Evolutionary conservation across 2,113 vertebrate species (phyloP).

Genomic region (Cyprinus carpio): DNA sequence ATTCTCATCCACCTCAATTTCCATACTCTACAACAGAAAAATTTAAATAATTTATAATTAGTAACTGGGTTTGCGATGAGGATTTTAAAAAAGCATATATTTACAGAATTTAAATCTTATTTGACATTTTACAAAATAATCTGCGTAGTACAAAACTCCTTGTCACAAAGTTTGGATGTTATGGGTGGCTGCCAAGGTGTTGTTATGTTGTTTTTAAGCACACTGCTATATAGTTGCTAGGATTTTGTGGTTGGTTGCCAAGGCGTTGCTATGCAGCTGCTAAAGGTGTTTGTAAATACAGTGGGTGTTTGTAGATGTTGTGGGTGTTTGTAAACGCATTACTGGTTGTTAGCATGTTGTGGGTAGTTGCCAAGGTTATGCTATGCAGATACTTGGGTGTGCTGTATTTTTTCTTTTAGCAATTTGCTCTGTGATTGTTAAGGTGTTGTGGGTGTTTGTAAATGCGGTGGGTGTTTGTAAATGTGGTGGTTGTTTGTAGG

Average conservation of each 20-base stretch:
- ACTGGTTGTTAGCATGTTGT: not conserved
- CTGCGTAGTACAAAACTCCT: not conserved
- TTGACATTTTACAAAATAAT: not conserved
- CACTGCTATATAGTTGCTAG: not conserved
- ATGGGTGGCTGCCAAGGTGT: not conserved
- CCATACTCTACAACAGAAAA: slow-evolving; percentile 77
- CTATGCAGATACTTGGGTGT: too few relatives aligned
- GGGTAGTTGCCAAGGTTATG: not conserved
- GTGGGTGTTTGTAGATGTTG: not conserved
- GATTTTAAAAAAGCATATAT: not conserved
- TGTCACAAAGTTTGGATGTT: not conserved
- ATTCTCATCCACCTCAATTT: slow-evolving; percentile 96
- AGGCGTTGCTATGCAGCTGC: not conserved
- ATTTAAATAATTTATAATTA: not conserved
- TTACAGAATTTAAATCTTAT: not conserved
- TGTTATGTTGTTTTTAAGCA: not conserved
- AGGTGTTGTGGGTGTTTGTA: too few relatives aligned
- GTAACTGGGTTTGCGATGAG: not conserved
- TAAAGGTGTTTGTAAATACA: not conserved
- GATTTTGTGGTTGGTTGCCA: not conserved
- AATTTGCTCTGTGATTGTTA: too few relatives aligned
- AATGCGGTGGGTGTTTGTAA: too few relatives aligned
- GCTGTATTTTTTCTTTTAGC: too few relatives aligned
- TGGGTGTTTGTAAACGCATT: too few relatives aligned
- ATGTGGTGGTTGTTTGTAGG: too few relatives aligned